Evolutionary conservation across 2,797 vertebrate genomes (phyloP).

Genomic region (Acridotheres tristis): DNA sequence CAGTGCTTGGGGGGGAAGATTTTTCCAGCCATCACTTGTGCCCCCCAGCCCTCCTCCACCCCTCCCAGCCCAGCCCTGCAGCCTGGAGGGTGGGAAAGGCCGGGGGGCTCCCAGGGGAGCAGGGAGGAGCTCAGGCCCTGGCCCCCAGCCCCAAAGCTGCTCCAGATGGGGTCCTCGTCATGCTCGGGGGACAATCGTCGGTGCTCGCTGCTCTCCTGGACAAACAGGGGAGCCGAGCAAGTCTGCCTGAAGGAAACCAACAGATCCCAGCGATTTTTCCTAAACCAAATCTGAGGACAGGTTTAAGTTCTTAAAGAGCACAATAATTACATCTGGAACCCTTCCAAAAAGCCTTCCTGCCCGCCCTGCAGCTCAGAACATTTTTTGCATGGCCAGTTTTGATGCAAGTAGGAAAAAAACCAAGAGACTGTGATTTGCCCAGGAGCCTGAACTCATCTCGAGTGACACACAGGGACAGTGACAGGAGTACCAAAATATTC

Average conservation of each 20-base stretch:
- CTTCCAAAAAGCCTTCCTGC: neutral
- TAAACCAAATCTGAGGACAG: slow-evolving; percentile 46
- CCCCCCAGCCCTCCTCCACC: slow-evolving; percentile 20
- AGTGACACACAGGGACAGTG: slow-evolving; percentile 41
- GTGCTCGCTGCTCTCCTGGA: slow-evolving; percentile 7
- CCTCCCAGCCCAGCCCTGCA: neutral
- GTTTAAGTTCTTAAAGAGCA: neutral
- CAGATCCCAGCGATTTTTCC: slow-evolving; percentile 57
- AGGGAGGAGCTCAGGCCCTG: neutral
- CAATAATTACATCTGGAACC: slow-evolving; percentile 5
- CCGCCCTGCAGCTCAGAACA: neutral
- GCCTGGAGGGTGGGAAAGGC: neutral
- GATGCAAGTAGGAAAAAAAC: neutral
- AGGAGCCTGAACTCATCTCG: slow-evolving; percentile 37
- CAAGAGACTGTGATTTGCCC: neutral
- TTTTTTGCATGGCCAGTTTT: slow-evolving; percentile 27
- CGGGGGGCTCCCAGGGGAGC: neutral
- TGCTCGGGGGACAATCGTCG: neutral
- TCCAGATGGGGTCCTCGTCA: slow-evolving; percentile 23
- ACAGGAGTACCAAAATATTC: slow-evolving; percentile 24
- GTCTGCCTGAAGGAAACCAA: slow-evolving; percentile 41
- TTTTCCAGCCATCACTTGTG: neutral
- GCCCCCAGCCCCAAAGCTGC: neutral
- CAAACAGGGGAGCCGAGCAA: slow-evolving; percentile 38
- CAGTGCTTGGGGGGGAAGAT: neutral